Evolutionary conservation across 2,797 vertebrate genomes (phyloP).

Genomic region (Labeo calbasu): DNA sequence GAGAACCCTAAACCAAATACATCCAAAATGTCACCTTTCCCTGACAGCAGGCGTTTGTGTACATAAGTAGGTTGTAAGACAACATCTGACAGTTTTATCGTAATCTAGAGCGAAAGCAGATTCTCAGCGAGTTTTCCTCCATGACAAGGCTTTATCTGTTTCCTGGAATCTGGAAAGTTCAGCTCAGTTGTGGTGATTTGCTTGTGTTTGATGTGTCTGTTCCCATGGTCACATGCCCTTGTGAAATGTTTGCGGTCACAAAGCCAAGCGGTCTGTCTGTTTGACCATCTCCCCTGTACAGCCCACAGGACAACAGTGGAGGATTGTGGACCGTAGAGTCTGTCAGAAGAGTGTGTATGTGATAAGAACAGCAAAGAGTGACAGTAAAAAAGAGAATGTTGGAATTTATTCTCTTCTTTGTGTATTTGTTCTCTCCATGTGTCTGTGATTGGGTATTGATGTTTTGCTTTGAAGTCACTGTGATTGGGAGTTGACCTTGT

Average conservation of each 20-base stretch:
- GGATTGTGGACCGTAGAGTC: constrained; percentile 1
- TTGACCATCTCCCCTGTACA: constrained; percentile 65
- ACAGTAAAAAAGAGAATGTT: neutral
- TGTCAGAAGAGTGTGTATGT: constrained; percentile 37
- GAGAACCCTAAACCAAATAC: neutral
- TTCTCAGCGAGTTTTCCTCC: constrained; percentile 24
- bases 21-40: constrained; percentile 4
- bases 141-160: constrained; percentile 40
- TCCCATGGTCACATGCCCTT: constrained; percentile 75
- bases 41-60: neutral
- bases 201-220: constrained; percentile 65
- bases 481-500: neutral
- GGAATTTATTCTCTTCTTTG: neutral
- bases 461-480: constrained; percentile 15
- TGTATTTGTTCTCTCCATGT: neutral
- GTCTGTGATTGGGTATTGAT: neutral
- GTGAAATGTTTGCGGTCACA: constrained; percentile 77
- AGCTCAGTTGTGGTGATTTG: constrained; percentile 16
- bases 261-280: constrained; percentile 63
- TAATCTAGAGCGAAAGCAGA: constrained; percentile 45
- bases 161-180: constrained; percentile 27
- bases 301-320: constrained; percentile 12
- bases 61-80: constrained; percentile 22
- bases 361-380: constrained; percentile 26
- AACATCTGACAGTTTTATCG: constrained; percentile 34